phyloP scores from a whole-genome alignment of 1,140 invertebrate genomes.

The Papilio machaon region DNA sequence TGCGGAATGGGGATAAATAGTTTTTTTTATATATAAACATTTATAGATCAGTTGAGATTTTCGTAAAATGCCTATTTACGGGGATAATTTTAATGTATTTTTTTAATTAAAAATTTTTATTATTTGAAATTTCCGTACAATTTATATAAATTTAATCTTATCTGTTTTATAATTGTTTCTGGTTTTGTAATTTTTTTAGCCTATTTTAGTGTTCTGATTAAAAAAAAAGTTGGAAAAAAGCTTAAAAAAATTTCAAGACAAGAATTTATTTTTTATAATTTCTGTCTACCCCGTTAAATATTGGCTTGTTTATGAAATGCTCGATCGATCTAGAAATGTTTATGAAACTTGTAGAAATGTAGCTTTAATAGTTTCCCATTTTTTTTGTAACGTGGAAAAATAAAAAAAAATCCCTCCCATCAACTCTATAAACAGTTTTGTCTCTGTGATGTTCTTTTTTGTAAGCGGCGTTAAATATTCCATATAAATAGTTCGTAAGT shows the following conservation, averaged over 20 bases:
- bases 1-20: neutral
- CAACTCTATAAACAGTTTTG: neutral
- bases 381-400: neutral
- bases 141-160: too few species aligned
- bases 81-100: neutral
- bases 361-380: slow-evolving; percentile 24
- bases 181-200: neutral
- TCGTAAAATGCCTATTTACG: neutral
- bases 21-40: neutral
- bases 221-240: too few species aligned
- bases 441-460: slow-evolving; percentile 12
- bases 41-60: neutral
- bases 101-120: neutral
- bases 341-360: neutral
- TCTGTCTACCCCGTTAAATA: neutral
- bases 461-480: slow-evolving; percentile 29
- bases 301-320: neutral
- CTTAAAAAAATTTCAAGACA: too few species aligned
- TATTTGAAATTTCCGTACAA: too few species aligned
- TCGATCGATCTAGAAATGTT: neutral
- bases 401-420: neutral
- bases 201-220: too few species aligned
- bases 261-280: neutral
- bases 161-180: too few species aligned
- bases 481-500: slow-evolving; percentile 10